Evolutionary conservation across 2,888 invertebrate genomes (phyloP), one percentile per base, ranked within the genome.

Genomic region (Cataglyphis cursor): DNA sequence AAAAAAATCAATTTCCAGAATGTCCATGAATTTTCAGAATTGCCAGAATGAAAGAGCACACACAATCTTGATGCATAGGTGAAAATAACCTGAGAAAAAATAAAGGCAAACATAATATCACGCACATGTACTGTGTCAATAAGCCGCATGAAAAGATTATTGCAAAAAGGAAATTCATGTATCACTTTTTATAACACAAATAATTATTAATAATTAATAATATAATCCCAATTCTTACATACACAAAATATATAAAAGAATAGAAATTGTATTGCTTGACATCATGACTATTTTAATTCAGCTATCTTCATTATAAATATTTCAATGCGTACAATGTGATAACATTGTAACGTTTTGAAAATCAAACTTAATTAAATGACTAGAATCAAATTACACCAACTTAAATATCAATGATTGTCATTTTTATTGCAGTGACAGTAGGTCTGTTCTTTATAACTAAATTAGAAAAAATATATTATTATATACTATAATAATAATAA

Each of bases 251-350:
- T 5, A 48, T 24, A 35, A 44, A 65, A 75, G 28, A 48, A 10
- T 51, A n/a, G 1, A 31, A 70, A 28, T 18, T 48, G 5, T n/a
- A 35, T 12, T 41, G 15, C 44, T 21, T 24, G 57, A 31, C 57
- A 35, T 24, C 8, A 75, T 8, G 44, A 48, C 44, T 48, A n/a
- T 38, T 65, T 65, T 10, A 57, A 68, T 48, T 48, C 72, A 44
- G 44, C 31, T 18, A 35, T 3, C 28, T 78, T 78, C 59, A 59
- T 35, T 31, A 70, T 12, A 59, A 70, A 59, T 24, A 72, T n/a
- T 24, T 44, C 10, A 57, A 21, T 3, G 3, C 1, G 6, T 21
- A 21, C 28, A 10, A 6, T 31, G 35, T 21, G 9, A 31, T 12
- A 59, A 70, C 12, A 41, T 41, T 44, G 65, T 51, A 35, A 74